Evolutionary conservation across 2,113 vertebrate species (phyloP).

Genomic region (Macrotis lagotis): DNA sequence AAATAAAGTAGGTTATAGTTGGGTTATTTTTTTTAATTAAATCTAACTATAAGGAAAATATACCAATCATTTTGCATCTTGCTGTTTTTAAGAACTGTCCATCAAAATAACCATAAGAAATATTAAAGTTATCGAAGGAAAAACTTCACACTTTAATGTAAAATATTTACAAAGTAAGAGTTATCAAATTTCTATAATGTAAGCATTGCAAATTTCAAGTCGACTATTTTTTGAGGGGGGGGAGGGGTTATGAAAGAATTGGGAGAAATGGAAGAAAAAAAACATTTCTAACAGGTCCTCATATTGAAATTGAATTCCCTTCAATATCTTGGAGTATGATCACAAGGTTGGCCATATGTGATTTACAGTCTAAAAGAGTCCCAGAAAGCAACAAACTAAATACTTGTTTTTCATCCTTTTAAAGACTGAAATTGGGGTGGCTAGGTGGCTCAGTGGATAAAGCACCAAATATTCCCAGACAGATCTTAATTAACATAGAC

Average conservation of each 20-base stretch:
- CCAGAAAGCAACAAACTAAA: background rate
- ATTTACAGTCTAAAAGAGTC: background rate
- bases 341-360: background rate
- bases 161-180: conserved; percentile 9
- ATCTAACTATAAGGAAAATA: background rate
- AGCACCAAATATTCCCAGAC: too few species aligned
- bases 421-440: background rate
- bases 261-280: background rate
- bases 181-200: conserved; percentile 15
- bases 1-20: background rate
- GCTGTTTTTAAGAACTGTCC: conserved; percentile 8
- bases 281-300: background rate
- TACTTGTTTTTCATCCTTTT: background rate
- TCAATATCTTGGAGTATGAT: background rate
- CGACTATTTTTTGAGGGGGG: background rate
- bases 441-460: too few species aligned
- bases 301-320: background rate
- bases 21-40: background rate
- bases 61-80: background rate
- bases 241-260: background rate
- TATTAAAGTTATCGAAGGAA: conserved; percentile 23
- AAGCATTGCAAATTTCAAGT: background rate
- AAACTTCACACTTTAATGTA: conserved; percentile 1
- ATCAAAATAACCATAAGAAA: background rate
- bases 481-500: too few species aligned